Percentiles rank a stretch among this genome's conserved stretches.
Conservation (phyloP, 2,888 invertebrate species). For the Pammene aurita region DNA sequence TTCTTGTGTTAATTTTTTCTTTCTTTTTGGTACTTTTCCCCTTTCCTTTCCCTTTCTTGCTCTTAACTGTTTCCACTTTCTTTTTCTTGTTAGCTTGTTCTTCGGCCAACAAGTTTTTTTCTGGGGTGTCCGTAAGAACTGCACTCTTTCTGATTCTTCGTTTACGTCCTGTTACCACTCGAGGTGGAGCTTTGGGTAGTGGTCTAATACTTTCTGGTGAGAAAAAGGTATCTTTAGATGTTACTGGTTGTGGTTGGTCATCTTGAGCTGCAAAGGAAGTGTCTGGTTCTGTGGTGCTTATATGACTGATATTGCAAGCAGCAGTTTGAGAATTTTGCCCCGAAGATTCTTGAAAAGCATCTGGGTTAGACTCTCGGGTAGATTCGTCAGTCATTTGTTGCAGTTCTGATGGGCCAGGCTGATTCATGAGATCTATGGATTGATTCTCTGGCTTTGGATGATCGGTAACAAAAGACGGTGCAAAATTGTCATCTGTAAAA, state of each 20-base stretch:
- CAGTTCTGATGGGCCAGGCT: constrained; percentile 11
- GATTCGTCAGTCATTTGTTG: constrained; percentile 14
- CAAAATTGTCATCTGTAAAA: constrained; percentile 14
- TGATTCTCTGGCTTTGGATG: constrained; percentile 13
- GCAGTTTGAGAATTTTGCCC: constrained; percentile 23
- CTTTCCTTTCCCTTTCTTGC: constrained; percentile 29
- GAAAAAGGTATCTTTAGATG: constrained; percentile 21
- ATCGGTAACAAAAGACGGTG: constrained; percentile 28
- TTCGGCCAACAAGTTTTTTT: constrained; percentile 29
- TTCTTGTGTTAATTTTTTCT: constrained; percentile 25
- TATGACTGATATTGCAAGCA: constrained; percentile 28
- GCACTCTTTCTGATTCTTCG: constrained; percentile 28
- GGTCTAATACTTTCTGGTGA: constrained; percentile 19
- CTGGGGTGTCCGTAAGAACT: constrained; percentile 35
- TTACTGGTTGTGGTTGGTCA: constrained; percentile 8
- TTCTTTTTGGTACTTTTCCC: constrained; percentile 22
- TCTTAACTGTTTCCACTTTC: constrained; percentile 19
- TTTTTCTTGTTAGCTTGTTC: constrained; percentile 34
- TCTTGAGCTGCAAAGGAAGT: background rate
- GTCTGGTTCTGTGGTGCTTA: constrained; percentile 19
- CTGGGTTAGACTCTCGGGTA: background rate
- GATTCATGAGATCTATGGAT: constrained; percentile 3
- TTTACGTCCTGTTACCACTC: constrained; percentile 15
- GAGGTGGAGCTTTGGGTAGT: constrained; percentile 35
- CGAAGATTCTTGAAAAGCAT: background rate